phyloP scores from a whole-genome alignment of 1,140 invertebrate genomes.

The Temnothorax longispinosus region DNA sequence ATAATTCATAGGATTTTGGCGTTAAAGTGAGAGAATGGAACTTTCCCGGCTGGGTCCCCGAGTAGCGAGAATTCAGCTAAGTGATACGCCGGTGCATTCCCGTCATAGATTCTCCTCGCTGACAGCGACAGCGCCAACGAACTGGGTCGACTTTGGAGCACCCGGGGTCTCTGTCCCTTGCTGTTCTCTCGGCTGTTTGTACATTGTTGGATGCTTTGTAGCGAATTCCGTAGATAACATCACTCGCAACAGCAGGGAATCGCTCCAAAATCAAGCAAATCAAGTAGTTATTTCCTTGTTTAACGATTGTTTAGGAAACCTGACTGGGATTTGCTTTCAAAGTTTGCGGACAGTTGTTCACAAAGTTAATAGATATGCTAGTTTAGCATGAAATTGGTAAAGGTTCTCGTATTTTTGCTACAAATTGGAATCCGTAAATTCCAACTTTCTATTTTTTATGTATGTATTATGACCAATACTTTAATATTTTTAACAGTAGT shows the following conservation, averaged over 20 bases:
- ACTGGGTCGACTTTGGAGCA: constrained; percentile 64
- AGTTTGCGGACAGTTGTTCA: constrained; percentile 33
- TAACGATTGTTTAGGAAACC: constrained; percentile 47
- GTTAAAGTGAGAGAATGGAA: constrained; percentile 63
- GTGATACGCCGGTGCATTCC: constrained; percentile 63
- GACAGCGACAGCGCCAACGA: constrained; percentile 58
- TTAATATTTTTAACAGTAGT: no score
- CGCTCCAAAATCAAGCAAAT: constrained; percentile 58
- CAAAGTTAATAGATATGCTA: constrained; percentile 15
- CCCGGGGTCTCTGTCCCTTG: constrained; percentile 51
- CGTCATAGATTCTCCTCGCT: constrained; percentile 60
- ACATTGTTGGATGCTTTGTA: constrained; percentile 72
- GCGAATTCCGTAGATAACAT: constrained; percentile 66
- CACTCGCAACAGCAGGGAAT: constrained; percentile 39
- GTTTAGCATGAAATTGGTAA: neutral
- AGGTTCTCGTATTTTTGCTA: neutral
- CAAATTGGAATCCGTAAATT: neutral
- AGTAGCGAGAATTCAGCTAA: constrained; percentile 63
- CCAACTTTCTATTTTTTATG: neutral
- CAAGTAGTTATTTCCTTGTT: constrained; percentile 57
- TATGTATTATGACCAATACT: neutral
- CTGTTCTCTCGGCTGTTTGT: constrained; percentile 49
- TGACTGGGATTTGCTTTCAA: constrained; percentile 16
- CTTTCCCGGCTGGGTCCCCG: constrained; percentile 36
- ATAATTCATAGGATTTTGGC: constrained; percentile 72